Conservation (phyloP, 2,888 invertebrate species). For the Eupithecia pulchellata region DNA sequence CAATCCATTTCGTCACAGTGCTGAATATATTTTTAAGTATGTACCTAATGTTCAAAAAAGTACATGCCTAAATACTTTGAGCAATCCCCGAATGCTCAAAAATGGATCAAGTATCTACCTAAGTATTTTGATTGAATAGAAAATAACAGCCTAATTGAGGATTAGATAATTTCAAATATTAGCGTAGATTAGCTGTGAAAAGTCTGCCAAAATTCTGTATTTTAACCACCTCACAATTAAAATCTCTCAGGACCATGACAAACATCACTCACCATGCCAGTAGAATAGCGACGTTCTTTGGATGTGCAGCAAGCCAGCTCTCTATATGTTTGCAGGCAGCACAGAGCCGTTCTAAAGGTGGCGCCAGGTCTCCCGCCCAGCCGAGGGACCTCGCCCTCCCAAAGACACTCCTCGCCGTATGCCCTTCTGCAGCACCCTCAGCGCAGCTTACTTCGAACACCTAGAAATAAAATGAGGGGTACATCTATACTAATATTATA, state of each 20-base stretch:
- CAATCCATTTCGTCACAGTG: not conserved
- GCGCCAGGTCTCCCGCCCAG: slow-evolving; percentile 94
- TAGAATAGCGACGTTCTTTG: slow-evolving; percentile 94
- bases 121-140: not conserved
- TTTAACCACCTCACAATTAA: not conserved
- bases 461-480: slow-evolving; percentile 86
- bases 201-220: not conserved
- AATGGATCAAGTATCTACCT: no score
- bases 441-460: slow-evolving; percentile 92
- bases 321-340: slow-evolving; percentile 97
- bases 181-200: not conserved
- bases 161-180: not conserved
- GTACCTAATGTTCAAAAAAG: no score
- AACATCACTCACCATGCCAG: slow-evolving; percentile 90
- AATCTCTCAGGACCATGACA: not conserved
- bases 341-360: slow-evolving; percentile 95
- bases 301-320: slow-evolving; percentile 94
- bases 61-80: no score
- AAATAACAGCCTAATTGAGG: not conserved
- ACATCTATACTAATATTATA: no score
- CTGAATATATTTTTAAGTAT: not conserved
- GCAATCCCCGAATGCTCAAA: no score
- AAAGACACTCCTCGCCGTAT: slow-evolving; percentile 87
- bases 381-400: slow-evolving; percentile 91
- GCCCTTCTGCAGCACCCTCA: slow-evolving; percentile 87